Percentiles rank a stretch among this genome's conserved stretches.
phyloP scores from a whole-genome alignment of 1,140 invertebrate genomes.

The Psilanteris sp. region DNA sequence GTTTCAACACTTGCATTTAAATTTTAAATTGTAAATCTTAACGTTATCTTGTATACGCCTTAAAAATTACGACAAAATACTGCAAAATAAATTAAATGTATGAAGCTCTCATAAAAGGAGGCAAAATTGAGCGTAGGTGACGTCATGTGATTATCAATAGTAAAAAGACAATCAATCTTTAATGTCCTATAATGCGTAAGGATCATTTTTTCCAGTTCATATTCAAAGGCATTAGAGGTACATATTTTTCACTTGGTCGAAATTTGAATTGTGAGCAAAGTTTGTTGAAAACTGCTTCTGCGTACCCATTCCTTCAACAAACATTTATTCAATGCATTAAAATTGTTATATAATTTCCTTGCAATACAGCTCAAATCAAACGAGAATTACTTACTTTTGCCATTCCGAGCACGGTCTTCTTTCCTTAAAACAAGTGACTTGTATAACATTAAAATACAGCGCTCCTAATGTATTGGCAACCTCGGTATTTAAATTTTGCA shows the following conservation, averaged over 20 bases:
- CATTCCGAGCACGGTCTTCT: constrained; percentile 83
- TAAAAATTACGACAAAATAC: constrained; percentile 17
- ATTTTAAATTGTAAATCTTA: constrained; percentile 4
- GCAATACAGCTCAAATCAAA: too few relatives aligned
- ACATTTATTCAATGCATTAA: too few relatives aligned
- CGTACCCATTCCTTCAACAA: constrained; percentile 81
- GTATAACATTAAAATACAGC: constrained; percentile 86
- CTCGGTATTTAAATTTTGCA: constrained; percentile 84
- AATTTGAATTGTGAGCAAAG: constrained; percentile 84
- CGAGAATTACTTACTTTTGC: constrained; percentile 83
- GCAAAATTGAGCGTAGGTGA: constrained; percentile 19
- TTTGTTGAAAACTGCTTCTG: constrained; percentile 80
- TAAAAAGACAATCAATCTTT: constrained; percentile 6
- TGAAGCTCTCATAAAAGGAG: constrained; percentile 15
- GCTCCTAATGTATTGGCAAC: constrained; percentile 85
- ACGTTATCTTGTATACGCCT: constrained; percentile 1
- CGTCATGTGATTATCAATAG: constrained; percentile 7
- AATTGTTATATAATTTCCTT: too few relatives aligned
- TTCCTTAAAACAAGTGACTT: constrained; percentile 85
- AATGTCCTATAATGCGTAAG: background rate
- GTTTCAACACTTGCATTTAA: constrained; percentile 6
- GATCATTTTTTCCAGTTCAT: constrained; percentile 64
- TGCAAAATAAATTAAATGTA: constrained; percentile 13
- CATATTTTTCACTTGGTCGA: constrained; percentile 83
- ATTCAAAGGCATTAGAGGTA: constrained; percentile 76